A percentile compares a stretch with the other conserved stretches of the same genome.
phyloP scores from a whole-genome alignment of 2,113 vertebrate genomes.

The Arenaria interpres region DNA sequence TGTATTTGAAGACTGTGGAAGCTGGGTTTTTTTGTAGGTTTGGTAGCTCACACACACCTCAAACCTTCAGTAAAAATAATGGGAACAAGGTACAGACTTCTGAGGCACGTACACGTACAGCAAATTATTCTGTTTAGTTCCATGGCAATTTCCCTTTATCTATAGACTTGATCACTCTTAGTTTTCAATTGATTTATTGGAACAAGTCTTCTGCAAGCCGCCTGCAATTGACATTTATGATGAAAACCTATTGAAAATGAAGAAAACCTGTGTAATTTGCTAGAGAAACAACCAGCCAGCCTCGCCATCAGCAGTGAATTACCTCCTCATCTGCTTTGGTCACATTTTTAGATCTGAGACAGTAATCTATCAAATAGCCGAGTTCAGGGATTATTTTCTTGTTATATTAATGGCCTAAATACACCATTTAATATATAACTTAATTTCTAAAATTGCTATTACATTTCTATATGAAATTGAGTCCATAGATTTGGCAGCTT shows the following conservation, averaged over 20 bases:
- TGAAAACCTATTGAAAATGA: background rate
- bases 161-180: background rate
- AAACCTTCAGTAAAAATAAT: background rate
- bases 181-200: background rate
- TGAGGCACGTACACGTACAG: background rate
- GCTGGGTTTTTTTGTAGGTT: background rate
- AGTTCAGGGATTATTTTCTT: background rate
- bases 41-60: background rate
- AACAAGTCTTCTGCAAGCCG: background rate
- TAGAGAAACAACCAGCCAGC: background rate
- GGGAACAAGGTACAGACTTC: background rate
- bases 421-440: background rate
- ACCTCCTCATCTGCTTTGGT: background rate
- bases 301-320: background rate
- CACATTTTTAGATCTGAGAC: background rate
- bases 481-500: background rate
- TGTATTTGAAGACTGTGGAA: background rate
- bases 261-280: background rate
- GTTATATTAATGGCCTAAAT: background rate
- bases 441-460: background rate
- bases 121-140: background rate
- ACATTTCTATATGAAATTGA: background rate
- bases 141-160: background rate
- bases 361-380: background rate
- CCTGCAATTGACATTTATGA: background rate